These are phyloP conservation scores for Okamejei kenojei DNA, from an alignment of 2,797 vertebrate species.

Conservation along the genomic window DNA sequence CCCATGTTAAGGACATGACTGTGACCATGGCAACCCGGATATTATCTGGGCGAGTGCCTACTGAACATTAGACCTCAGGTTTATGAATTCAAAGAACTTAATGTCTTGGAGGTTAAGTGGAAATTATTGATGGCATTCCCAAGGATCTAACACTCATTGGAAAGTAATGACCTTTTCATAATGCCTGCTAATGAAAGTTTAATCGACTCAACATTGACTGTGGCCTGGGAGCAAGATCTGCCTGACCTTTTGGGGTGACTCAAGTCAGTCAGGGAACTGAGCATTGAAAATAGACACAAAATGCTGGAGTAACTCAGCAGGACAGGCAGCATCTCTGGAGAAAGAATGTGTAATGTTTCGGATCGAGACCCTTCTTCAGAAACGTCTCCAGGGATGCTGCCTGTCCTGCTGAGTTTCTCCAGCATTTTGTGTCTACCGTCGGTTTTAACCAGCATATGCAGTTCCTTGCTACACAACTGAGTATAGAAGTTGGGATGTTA, in stretches of 20 bases:
- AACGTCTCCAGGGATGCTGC: no score
- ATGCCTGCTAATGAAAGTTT: constrained; percentile 27
- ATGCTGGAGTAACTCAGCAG: no score
- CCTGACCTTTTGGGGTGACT: background rate
- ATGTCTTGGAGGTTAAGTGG: background rate
- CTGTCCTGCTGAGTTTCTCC: no score
- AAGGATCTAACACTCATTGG: constrained; percentile 20
- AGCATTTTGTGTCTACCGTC: no score
- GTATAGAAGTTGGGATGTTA: no score
- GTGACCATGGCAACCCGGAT: background rate
- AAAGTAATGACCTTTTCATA: constrained; percentile 15
- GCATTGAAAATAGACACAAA: no score
- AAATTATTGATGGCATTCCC: background rate
- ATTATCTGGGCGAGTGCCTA: background rate
- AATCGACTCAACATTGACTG: constrained; percentile 9
- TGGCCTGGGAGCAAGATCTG: background rate
- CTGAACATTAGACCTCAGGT: background rate
- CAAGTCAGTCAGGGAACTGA: no score
- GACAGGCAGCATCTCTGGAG: no score
- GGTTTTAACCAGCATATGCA: no score
- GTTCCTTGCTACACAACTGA: no score
- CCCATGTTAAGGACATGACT: background rate
- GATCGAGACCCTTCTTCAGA: no score
- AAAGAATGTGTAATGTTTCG: no score
- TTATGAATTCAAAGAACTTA: background rate